Base-by-base conservation (phyloP, 2,113 vertebrate species). In the Catharus bicknelli region DNA sequence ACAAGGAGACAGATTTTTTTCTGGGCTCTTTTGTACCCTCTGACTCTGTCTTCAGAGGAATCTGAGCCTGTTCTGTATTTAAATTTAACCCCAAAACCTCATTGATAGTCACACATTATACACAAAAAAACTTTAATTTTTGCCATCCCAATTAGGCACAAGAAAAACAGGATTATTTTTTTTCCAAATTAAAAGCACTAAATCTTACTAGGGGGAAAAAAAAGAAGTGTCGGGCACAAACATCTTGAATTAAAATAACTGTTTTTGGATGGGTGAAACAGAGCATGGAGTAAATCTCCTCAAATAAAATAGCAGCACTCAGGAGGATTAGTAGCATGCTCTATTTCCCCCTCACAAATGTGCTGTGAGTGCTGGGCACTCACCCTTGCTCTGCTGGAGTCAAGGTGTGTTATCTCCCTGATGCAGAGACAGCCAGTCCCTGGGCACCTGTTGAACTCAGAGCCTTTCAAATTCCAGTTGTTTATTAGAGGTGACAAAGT, bases 241-340 rank as follows among this genome's bases (percentile, higher is more conserved):
- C 64, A 22, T 85, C 50, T 86, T 83, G 77, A 96, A 96, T 96
- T 94, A 82, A 95, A 97, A 94, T 57, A 70, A 90, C 91, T 93
- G 80, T 70, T 57, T 92, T 73, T 83, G 85, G 83, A 81, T 93
- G 90, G 63, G 80, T 21, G 94, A 96, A 98, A 88, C 94, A 95
- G 96, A 97, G 94, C 95, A 93, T 90, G 93, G 95, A 96, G 80
- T 75, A 96, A 96, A 97, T 97, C 95, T 96, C 85, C 79, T 96
- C 92, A 53, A 96, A 90, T 94, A 91, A 97, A 97, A 97, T 62
- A 74, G 45, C 92, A 93, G 43, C 76, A 80, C 95, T 94, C 78
- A 6, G 63, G 90, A 95, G 96, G 95, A 97, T 97, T 97, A 95
- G 58, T 26, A 96, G 59, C 87, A 94, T 86, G 95, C 95, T 96